Percentiles rank a stretch among this genome's conserved stretches.
Conservation (phyloP, 2,113 vertebrate genomes). For the Dicerorhinus sumatrensis region DNA sequence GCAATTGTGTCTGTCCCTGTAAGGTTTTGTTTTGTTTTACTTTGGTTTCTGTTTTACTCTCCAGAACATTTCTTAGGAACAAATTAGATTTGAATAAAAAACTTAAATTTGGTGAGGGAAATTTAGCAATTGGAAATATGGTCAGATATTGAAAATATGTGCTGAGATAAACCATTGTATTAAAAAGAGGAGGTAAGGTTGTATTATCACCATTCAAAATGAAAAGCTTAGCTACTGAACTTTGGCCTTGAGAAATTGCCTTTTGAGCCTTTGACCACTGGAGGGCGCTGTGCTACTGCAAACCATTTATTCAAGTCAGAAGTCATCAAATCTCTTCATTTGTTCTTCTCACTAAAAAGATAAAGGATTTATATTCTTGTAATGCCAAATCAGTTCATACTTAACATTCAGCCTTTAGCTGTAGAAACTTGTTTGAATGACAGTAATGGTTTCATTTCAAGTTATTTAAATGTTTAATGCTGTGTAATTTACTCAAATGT, state of each 20-base stretch:
- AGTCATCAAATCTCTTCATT: conserved; percentile 66
- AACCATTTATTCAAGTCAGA: conserved; percentile 53
- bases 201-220: neutral
- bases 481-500: conserved; percentile 83
- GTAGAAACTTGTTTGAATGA: conserved; percentile 83
- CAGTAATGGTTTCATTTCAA: conserved; percentile 86
- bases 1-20: neutral
- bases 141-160: neutral
- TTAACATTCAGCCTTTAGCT: conserved; percentile 83
- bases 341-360: conserved; percentile 75
- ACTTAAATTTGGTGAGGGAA: conserved; percentile 36
- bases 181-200: neutral
- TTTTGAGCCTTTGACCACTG: conserved; percentile 75
- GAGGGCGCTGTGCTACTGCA: conserved; percentile 82
- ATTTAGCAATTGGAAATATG: neutral
- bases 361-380: conserved; percentile 84
- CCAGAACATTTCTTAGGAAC: conserved; percentile 34
- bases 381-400: conserved; percentile 82
- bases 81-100: conserved; percentile 45
- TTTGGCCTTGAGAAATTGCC: conserved; percentile 32
- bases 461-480: conserved; percentile 85
- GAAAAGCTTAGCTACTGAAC: neutral
- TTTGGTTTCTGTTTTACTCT: conserved; percentile 9
- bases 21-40: neutral
- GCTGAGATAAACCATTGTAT: neutral